A percentile compares a stretch with the other conserved stretches of the same genome.
Evolutionary conservation across 2,113 vertebrate species (phyloP).

Genomic region (Leucoraja erinaceus): DNA sequence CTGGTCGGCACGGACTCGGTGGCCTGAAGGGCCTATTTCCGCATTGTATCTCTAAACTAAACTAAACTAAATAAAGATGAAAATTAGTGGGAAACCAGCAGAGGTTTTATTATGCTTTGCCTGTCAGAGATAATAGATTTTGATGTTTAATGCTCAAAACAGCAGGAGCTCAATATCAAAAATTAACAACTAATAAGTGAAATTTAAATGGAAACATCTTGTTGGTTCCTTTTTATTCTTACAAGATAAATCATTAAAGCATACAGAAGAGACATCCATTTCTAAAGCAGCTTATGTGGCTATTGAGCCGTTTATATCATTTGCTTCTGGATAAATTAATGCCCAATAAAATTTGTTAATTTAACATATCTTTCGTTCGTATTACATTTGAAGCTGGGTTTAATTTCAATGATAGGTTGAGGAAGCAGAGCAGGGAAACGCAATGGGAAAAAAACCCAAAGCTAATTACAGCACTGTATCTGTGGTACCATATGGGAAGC

Average conservation of each 20-base stretch:
- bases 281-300: background rate
- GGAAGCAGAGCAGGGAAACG: background rate
- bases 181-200: too few species aligned
- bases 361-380: conserved; percentile 1
- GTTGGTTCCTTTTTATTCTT: background rate
- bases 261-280: background rate
- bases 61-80: too few species aligned
- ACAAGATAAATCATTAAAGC: background rate
- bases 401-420: conserved; percentile 9
- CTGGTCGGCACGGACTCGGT: too few species aligned
- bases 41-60: too few species aligned
- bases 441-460: background rate
- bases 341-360: conserved; percentile 3
- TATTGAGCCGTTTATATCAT: background rate
- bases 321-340: conserved; percentile 14
- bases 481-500: background rate
- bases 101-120: background rate
- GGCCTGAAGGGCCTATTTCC: too few species aligned
- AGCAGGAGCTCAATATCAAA: background rate
- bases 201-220: background rate
- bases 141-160: background rate
- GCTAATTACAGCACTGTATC: background rate
- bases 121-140: background rate
- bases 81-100: background rate
- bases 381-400: background rate